phyloP scores from a whole-genome alignment of 2,797 vertebrate species.

The Acipenser oxyrinchus region DNA sequence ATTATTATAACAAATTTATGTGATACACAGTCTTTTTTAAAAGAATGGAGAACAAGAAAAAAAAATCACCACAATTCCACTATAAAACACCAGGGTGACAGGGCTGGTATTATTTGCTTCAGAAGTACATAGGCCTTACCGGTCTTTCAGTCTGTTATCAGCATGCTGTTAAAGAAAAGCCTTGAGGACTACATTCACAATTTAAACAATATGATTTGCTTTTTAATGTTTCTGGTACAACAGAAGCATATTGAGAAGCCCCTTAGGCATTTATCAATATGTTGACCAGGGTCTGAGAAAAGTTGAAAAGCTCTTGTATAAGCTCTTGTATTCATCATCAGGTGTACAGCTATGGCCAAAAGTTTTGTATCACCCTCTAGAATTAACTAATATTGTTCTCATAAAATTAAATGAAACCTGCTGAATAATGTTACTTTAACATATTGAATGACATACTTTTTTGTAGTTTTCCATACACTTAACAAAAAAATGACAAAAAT shows the following conservation, averaged over 20 bases:
- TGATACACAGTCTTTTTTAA: too few relatives aligned
- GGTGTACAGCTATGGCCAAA: too few relatives aligned
- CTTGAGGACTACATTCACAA: slow-evolving; percentile 16
- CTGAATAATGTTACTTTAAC: too few relatives aligned
- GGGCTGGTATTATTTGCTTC: slow-evolving; percentile 7
- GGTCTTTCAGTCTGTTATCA: slow-evolving; percentile 1
- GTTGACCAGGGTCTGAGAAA: slow-evolving; percentile 4
- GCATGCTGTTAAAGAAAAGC: slow-evolving; percentile 12
- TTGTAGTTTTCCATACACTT: too few relatives aligned
- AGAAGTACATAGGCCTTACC: neutral
- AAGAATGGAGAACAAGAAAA: neutral
- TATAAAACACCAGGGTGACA: neutral
- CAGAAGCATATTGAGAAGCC: slow-evolving; percentile 12
- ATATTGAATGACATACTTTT: too few relatives aligned
- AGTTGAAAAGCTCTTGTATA: slow-evolving; percentile 13
- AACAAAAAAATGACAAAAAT: too few relatives aligned
- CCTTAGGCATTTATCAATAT: slow-evolving; percentile 6
- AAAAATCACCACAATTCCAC: neutral
- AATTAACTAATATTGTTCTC: too few relatives aligned
- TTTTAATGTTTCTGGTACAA: slow-evolving; percentile 17
- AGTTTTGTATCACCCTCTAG: too few relatives aligned
- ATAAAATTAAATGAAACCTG: too few relatives aligned
- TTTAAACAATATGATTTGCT: slow-evolving; percentile 17
- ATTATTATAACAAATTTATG: too few relatives aligned
- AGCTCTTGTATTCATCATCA: too few relatives aligned